These are phyloP conservation scores for Crematogaster levior DNA, from an alignment of 2,888 invertebrate species.

Conservation along the genomic window DNA sequence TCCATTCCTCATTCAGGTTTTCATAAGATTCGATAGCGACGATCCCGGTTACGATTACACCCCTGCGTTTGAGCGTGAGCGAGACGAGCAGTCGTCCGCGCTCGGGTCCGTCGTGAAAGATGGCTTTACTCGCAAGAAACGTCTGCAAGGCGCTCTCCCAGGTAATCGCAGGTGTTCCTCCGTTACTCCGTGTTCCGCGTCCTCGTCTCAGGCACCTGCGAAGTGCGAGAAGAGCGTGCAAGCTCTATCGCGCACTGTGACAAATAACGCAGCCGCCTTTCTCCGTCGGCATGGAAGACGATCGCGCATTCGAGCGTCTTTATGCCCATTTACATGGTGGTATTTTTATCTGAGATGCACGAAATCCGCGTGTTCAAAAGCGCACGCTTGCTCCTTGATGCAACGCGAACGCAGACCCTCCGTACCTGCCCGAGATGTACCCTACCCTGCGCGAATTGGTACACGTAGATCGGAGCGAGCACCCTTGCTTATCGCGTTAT, in stretches of 20 bases:
- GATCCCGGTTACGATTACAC: background rate
- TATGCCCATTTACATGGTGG: background rate
- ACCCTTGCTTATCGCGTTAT: conserved; percentile 42
- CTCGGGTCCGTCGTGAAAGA: conserved; percentile 72
- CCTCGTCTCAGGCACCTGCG: too few relatives aligned
- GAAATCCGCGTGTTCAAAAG: background rate
- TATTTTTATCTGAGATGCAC: conserved; percentile 42
- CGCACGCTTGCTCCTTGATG: background rate
- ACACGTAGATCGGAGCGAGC: background rate
- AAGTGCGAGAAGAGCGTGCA: too few relatives aligned
- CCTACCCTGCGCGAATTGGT: background rate
- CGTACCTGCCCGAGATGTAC: too few relatives aligned
- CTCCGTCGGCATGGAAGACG: background rate
- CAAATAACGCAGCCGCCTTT: background rate
- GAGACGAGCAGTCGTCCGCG: conserved; percentile 12
- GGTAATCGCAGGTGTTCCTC: conserved; percentile 71
- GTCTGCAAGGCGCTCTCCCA: conserved; percentile 80
- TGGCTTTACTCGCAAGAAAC: conserved; percentile 82
- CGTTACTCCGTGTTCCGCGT: background rate
- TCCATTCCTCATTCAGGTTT: background rate
- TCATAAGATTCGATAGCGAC: background rate
- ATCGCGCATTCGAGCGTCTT: conserved; percentile 44
- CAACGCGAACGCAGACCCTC: background rate
- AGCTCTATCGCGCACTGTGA: background rate
- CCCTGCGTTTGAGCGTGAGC: conserved; percentile 36